phyloP scores from a whole-genome alignment of 2,888 invertebrate genomes.

The Meloe dianella region DNA sequence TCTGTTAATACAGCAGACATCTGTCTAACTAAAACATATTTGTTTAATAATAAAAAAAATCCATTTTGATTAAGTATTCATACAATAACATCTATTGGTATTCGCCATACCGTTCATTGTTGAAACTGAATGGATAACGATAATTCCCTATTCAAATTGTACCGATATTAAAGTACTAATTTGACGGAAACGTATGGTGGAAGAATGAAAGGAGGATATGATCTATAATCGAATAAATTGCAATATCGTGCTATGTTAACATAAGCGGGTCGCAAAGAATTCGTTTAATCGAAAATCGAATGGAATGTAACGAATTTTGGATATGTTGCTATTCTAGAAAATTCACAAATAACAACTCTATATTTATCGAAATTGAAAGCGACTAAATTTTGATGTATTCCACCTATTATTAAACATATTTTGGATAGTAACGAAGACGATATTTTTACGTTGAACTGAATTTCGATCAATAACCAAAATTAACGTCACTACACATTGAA shows the following conservation, averaged over 20 bases:
- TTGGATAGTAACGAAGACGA: neutral
- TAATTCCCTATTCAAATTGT: slow-evolving; percentile 8
- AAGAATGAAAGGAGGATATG: neutral
- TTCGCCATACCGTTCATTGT: neutral
- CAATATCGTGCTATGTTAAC: slow-evolving; percentile 10
- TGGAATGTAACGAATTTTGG: neutral
- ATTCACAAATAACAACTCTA: no score
- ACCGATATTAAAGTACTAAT: slow-evolving; percentile 20
- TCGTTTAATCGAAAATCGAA: neutral
- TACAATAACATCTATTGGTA: slow-evolving; percentile 13
- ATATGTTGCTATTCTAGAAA: neutral
- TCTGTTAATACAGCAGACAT: slow-evolving; percentile 4
- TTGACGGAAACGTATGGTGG: slow-evolving; percentile 6
- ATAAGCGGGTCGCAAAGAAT: neutral
- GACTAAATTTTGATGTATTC: neutral
- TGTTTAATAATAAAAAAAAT: neutral
- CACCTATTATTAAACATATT: neutral
- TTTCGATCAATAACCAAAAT: neutral
- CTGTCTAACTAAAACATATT: neutral
- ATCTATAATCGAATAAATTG: neutral
- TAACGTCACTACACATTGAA: neutral
- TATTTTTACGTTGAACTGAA: neutral
- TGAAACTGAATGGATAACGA: neutral
- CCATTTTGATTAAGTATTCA: slow-evolving; percentile 10
- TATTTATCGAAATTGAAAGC: neutral